Base-by-base conservation (phyloP, 2,797 vertebrate species). In the Miichthys miiuy region DNA sequence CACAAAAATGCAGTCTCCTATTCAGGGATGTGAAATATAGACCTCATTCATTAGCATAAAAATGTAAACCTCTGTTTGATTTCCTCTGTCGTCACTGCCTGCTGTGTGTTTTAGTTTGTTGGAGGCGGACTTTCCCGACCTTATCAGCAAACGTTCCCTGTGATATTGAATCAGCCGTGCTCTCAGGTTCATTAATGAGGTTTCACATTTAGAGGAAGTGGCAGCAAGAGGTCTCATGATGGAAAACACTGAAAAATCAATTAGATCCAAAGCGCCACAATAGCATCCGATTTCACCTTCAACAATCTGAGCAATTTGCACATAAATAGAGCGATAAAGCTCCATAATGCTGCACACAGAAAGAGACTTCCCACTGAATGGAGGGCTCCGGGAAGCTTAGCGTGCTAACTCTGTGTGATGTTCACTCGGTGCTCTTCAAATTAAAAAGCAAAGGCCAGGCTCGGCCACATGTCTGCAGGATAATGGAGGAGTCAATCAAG, bases 201-300 rank as follows among this genome's bases (percentile, higher is more conserved):
- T 85, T 87, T 85, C 34, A 0, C 68, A 60, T 81, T 68, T 52
- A 60, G 57, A 68, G 48, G 54, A 74, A 78, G 76, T 9, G 41
- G 48, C 85, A 75, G 51, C 71, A 63, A 50, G 65, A 82, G 74
- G 50, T 67, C 65, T 77, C 73, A 57, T 68, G 69, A 63, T 70
- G 70, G 70, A 80, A 81, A 87, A 73, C 65, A 58, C 25, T 44
- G 51, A 77, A 80, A 86, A 87, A 88, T 90, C 85, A 83, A 86
- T 88, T 80, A 69, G 56, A 52, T 73, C 71, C 71, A 60, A 63
- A 74, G 70, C 5, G 0, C 64, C 68, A 79, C 69, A 68, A 63
- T 46, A 18, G 3, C 5, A 6, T 86, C 60, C 64, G 47, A 21
- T 83, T 88, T 81, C 77, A 79, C 48, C 62, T 47, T 55, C 75